Conservation (phyloP, 2,888 invertebrate genomes). For the Hyalella azteca region DNA sequence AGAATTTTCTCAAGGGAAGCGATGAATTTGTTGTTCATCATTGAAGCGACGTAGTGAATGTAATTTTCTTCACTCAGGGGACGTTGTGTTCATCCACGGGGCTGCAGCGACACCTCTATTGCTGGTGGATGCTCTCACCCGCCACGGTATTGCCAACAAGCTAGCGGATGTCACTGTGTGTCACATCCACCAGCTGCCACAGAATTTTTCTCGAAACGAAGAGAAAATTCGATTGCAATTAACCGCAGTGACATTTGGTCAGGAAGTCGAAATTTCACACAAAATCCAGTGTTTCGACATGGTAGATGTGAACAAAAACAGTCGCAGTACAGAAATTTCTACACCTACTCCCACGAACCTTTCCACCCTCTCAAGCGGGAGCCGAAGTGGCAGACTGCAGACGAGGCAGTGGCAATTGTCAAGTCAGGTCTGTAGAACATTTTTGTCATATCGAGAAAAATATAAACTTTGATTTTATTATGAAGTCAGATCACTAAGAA, state of each 20-base stretch:
- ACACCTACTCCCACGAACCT: conserved; percentile 80
- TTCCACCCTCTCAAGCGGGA: conserved; percentile 77
- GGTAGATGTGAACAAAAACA: neutral
- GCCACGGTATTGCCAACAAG: conserved; percentile 74
- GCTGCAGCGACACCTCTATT: conserved; percentile 89
- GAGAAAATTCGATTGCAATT: too few species aligned
- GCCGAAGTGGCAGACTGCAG: conserved; percentile 75
- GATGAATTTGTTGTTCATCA: too few species aligned
- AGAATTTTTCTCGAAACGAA: too few species aligned
- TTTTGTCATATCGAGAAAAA: too few species aligned
- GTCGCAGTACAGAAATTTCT: conserved; percentile 69
- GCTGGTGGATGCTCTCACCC: conserved; percentile 82
- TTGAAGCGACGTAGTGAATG: too few species aligned
- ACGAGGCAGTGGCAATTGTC: conserved; percentile 79
- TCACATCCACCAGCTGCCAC: conserved; percentile 96
- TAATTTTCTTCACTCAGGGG: too few species aligned
- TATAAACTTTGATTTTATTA: too few species aligned
- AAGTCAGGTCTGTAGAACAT: conserved; percentile 88
- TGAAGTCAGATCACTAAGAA: too few species aligned
- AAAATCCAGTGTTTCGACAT: too few species aligned
- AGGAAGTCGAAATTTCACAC: too few species aligned
- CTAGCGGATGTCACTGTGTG: conserved; percentile 80
- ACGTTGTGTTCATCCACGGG: conserved; percentile 85
- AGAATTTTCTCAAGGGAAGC: too few species aligned
- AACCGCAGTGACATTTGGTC: too few species aligned